Conservation (phyloP, 2,113 vertebrate species). For the Python bivittatus region DNA sequence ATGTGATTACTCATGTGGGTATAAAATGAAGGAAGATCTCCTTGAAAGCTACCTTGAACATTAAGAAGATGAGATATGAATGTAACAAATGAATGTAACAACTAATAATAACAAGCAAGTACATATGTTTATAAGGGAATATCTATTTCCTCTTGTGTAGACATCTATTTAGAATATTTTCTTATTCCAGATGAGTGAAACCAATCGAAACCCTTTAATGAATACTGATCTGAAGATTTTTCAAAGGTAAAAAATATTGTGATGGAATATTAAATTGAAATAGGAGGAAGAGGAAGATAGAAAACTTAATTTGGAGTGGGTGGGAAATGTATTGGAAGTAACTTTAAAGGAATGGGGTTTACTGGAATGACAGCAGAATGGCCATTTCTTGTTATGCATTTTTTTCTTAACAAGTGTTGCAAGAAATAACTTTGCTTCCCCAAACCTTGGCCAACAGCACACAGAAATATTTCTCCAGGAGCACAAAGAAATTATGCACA, state of each 20-base stretch:
- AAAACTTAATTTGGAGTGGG: background rate
- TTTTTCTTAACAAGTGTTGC: background rate
- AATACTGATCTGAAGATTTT: background rate
- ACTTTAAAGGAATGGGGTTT: background rate
- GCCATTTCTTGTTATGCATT: background rate
- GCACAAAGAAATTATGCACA: background rate
- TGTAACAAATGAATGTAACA: background rate
- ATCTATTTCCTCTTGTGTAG: background rate
- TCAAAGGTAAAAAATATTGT: background rate
- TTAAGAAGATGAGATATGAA: background rate
- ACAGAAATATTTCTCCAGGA: background rate
- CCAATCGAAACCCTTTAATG: background rate
- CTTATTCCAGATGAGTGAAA: background rate
- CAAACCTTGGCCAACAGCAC: background rate
- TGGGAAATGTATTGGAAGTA: background rate
- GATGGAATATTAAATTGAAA: background rate
- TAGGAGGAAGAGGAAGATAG: background rate
- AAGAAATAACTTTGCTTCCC: background rate
- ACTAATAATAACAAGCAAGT: background rate
- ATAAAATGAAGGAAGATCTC: background rate
- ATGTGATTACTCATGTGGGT: background rate
- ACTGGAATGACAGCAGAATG: background rate
- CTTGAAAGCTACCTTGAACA: background rate
- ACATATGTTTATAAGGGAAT: background rate
- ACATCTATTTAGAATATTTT: background rate